Percentiles rank a stretch among this genome's conserved stretches.
phyloP scores from a whole-genome alignment of 2,113 vertebrate genomes.

The Marcusenius ussheri region DNA sequence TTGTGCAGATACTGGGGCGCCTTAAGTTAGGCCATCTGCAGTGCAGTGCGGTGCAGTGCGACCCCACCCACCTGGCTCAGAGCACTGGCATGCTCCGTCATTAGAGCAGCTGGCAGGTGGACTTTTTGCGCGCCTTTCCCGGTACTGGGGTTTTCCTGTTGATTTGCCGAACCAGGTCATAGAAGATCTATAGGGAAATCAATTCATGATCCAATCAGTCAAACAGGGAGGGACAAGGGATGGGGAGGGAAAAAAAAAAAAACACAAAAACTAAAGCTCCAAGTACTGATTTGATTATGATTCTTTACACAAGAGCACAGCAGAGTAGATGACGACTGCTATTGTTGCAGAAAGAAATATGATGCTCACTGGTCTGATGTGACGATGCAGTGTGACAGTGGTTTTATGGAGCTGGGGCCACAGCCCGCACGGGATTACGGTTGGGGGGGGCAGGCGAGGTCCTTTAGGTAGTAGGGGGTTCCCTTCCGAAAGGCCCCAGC shows the following conservation, averaged over 20 bases:
- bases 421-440: not conserved
- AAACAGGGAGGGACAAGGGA: not conserved
- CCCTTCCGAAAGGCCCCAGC: not conserved
- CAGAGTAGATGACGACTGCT: not conserved
- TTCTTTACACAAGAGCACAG: not conserved
- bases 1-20: not conserved
- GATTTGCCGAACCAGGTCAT: conserved; percentile 90
- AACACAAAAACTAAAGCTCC: not conserved
- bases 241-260: conserved; percentile 39
- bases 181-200: conserved; percentile 68
- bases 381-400: not conserved
- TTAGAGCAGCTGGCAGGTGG: conserved; percentile 76
- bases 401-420: not conserved
- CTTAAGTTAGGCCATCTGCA: too few relatives aligned
- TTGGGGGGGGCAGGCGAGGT: not conserved
- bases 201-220: not conserved
- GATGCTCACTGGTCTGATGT: not conserved
- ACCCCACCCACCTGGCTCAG: conserved; percentile 73
- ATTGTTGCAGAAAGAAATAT: not conserved
- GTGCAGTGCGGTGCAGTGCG: not conserved
- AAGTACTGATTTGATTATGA: not conserved
- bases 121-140: conserved; percentile 84
- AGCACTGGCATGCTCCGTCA: conserved; percentile 73
- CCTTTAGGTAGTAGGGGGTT: not conserved
- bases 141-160: conserved; percentile 89